phyloP scores from a whole-genome alignment of 1,140 invertebrate species.

The Holotrichia oblita region DNA sequence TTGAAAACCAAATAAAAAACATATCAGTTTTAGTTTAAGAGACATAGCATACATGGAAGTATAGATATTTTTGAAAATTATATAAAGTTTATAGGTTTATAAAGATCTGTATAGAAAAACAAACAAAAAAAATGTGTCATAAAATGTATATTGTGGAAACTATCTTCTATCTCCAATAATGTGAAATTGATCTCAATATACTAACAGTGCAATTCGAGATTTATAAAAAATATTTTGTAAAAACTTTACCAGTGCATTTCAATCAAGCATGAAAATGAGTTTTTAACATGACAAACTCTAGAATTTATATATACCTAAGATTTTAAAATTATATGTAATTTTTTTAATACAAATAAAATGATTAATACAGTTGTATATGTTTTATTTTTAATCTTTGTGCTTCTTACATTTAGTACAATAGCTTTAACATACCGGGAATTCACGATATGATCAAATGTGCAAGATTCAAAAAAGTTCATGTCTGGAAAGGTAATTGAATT shows the following conservation, averaged over 20 bases:
- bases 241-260: not conserved
- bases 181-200: not conserved
- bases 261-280: not conserved
- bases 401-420: too few relatives aligned
- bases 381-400: too few relatives aligned
- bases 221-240: not conserved
- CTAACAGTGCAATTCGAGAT: slow-evolving; percentile 10
- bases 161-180: not conserved
- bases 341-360: not conserved
- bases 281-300: not conserved
- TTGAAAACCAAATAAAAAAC: not conserved
- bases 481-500: too few relatives aligned
- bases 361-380: not conserved
- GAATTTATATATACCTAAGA: slow-evolving; percentile 34
- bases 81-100: not conserved
- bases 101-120: not conserved
- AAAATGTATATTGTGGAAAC: not conserved
- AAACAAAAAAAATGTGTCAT: too few relatives aligned
- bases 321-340: not conserved
- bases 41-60: not conserved
- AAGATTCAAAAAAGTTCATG: too few relatives aligned
- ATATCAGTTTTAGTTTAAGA: not conserved
- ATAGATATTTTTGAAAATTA: not conserved
- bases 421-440: too few relatives aligned
- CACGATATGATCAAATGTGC: too few relatives aligned